Conservation (phyloP, 2,888 invertebrate genomes). For the Meliscaeva auricollis region DNA sequence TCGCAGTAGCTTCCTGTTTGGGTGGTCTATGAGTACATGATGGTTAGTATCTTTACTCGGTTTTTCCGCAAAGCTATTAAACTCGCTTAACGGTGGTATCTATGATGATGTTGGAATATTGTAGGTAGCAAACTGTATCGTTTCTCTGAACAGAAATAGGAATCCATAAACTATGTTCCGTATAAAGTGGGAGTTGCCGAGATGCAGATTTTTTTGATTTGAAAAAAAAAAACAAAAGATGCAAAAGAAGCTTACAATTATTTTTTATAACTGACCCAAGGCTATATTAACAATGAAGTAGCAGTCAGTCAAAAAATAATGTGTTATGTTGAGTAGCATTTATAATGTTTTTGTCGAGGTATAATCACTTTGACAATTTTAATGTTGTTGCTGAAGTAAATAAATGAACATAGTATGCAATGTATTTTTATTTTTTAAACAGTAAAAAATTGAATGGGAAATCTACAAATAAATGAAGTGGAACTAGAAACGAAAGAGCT, state of each 20-base stretch:
- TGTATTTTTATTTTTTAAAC: no score
- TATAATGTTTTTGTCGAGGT: no score
- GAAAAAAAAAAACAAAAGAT: no score
- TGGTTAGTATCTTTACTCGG: not conserved
- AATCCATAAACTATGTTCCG: conserved; percentile 6
- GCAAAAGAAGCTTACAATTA: no score
- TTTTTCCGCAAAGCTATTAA: not conserved
- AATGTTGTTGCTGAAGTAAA: no score
- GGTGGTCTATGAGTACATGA: conserved; percentile 50
- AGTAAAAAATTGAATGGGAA: no score
- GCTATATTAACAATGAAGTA: conserved; percentile 6
- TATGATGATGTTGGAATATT: conserved; percentile 4
- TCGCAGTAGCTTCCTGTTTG: conserved; percentile 58
- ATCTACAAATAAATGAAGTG: no score
- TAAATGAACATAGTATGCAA: no score
- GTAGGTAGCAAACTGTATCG: conserved; percentile 27
- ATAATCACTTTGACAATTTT: no score
- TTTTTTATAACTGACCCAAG: conserved; percentile 32
- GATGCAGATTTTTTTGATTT: conserved; percentile 45
- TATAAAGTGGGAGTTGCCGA: conserved; percentile 40
- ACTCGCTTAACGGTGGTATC: conserved; percentile 10
- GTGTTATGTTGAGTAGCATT: no score
- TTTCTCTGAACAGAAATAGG: not conserved
- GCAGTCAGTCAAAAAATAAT: no score
- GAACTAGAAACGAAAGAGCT: no score